These are phyloP conservation scores for Protomyctophum bolini DNA, from an alignment of 2,113 vertebrate species.

Conservation along the genomic window DNA sequence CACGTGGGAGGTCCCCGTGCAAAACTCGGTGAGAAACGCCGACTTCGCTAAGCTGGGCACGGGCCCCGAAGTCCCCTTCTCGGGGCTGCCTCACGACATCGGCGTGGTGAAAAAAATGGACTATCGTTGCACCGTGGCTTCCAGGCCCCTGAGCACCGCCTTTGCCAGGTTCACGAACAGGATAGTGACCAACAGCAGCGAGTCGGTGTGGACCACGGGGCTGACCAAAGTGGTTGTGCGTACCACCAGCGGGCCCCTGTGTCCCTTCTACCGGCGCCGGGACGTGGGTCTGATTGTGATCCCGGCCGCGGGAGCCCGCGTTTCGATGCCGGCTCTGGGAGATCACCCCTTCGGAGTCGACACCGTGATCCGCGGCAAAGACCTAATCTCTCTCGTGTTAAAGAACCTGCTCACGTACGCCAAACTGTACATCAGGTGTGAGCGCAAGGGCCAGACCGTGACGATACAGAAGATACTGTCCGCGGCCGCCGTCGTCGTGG, in stretches of 20 bases:
- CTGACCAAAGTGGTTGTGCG: not conserved
- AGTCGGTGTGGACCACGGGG: conserved; percentile 2
- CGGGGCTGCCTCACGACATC: not conserved
- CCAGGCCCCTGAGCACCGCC: too few species aligned
- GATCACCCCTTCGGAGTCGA: conserved; percentile 5
- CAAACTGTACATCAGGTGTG: not conserved
- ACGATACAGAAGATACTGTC: conserved; percentile 4
- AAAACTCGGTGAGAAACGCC: not conserved
- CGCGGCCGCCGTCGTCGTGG: not conserved
- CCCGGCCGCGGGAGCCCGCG: not conserved
- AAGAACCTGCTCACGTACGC: conserved; percentile 1
- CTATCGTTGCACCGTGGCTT: too few species aligned
- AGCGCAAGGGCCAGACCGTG: conserved; percentile 2
- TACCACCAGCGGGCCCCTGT: not conserved
- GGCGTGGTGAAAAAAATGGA: not conserved
- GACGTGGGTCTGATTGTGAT: not conserved
- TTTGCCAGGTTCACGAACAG: not conserved
- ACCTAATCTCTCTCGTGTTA: not conserved
- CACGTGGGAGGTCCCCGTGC: not conserved
- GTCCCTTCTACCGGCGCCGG: not conserved
- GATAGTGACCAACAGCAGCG: conserved; percentile 5
- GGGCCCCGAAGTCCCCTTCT: not conserved
- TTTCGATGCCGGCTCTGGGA: not conserved
- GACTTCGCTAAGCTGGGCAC: not conserved
- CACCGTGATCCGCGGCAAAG: not conserved